phyloP scores from a whole-genome alignment of 2,888 invertebrate genomes.

The Sinelater perroti region DNA sequence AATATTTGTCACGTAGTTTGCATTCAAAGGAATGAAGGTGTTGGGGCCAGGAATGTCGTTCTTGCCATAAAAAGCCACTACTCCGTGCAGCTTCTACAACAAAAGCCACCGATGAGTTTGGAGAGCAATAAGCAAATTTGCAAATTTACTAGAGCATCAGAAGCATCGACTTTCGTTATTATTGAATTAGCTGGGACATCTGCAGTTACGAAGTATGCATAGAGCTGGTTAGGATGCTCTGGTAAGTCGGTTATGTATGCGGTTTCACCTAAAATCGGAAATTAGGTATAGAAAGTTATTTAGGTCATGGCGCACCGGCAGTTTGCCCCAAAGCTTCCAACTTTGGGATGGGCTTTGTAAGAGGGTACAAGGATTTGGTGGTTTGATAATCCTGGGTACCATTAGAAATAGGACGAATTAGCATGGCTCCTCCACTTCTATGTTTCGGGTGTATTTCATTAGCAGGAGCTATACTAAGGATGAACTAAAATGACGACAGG shows the following conservation, averaged over 20 bases:
- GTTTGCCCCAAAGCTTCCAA: slow-evolving; percentile 68
- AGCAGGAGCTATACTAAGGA: slow-evolving; percentile 57
- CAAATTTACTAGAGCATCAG: slow-evolving; percentile 71
- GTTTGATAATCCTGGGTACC: slow-evolving; percentile 70
- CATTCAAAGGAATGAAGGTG: slow-evolving; percentile 61
- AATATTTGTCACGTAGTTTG: slow-evolving; percentile 23
- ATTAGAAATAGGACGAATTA: slow-evolving; percentile 65
- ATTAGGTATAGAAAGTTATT: too few relatives aligned
- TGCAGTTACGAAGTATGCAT: slow-evolving; percentile 74
- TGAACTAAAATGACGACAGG: slow-evolving; percentile 32
- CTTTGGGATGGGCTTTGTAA: slow-evolving; percentile 71
- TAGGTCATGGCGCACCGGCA: slow-evolving; percentile 62
- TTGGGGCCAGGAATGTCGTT: slow-evolving; percentile 78
- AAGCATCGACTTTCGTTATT: slow-evolving; percentile 69
- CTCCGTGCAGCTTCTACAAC: slow-evolving; percentile 71
- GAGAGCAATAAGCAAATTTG: too few relatives aligned
- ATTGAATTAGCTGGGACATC: slow-evolving; percentile 66
- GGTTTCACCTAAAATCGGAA: slow-evolving; percentile 65
- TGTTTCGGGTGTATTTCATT: slow-evolving; percentile 54
- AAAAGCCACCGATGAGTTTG: too few relatives aligned
- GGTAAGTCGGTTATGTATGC: slow-evolving; percentile 80
- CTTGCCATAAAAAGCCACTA: slow-evolving; percentile 70
- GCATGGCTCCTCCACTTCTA: slow-evolving; percentile 61
- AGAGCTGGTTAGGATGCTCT: slow-evolving; percentile 71
- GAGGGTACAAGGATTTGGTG: slow-evolving; percentile 68